Percentiles rank a stretch among this genome's conserved stretches.
phyloP scores from a whole-genome alignment of 2,888 invertebrate genomes.

The Ellobium chinense region DNA sequence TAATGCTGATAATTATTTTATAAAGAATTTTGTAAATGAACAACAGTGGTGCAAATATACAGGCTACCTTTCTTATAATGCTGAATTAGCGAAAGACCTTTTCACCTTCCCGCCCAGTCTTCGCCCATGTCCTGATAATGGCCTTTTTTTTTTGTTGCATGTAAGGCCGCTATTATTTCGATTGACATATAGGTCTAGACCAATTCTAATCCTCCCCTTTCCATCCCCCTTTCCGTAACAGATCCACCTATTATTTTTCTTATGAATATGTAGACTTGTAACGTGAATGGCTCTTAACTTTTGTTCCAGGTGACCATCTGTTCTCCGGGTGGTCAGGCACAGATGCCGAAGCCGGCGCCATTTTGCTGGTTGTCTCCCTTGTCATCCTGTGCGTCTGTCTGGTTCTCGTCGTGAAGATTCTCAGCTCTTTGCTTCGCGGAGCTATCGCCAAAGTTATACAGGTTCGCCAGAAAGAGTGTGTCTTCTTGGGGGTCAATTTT shows the following conservation, averaged over 20 bases:
- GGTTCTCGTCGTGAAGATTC: conserved; percentile 81
- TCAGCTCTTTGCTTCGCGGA: conserved; percentile 72
- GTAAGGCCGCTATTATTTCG: too few species aligned
- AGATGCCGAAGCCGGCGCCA: conserved; percentile 79
- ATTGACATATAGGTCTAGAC: too few species aligned
- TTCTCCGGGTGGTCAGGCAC: conserved; percentile 54
- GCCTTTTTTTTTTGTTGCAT: too few species aligned
- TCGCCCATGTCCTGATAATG: too few species aligned
- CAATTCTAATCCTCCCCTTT: not conserved
- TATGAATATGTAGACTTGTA: not conserved
- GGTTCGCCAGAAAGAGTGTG: not conserved
- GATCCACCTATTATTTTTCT: not conserved
- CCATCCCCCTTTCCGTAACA: not conserved
- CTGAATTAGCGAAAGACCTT: too few species aligned
- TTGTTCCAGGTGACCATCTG: conserved; percentile 55
- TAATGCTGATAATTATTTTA: too few species aligned
- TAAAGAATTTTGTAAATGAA: too few species aligned
- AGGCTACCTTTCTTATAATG: too few species aligned
- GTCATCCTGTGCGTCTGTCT: conserved; percentile 80
- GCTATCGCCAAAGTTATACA: conserved; percentile 58
- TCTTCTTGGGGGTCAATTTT: not conserved
- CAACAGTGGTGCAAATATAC: too few species aligned
- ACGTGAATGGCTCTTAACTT: not conserved
- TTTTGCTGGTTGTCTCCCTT: conserved; percentile 80
- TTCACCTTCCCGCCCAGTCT: too few species aligned